These are phyloP conservation scores for Microplitis manilae DNA, from an alignment of 2,888 invertebrate species.

Conservation along the genomic window DNA sequence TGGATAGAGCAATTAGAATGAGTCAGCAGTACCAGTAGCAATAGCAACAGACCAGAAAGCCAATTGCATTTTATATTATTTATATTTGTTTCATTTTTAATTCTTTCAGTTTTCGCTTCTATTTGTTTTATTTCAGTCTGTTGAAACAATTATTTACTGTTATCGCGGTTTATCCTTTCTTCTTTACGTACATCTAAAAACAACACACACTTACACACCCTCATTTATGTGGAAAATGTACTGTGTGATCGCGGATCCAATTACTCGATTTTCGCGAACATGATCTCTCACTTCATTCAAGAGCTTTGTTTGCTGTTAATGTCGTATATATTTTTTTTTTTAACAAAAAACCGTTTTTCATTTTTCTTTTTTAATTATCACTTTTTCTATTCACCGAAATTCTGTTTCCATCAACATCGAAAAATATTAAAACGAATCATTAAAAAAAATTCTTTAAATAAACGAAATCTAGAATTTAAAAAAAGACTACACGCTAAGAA, in stretches of 20 bases:
- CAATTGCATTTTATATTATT: slow-evolving; percentile 2
- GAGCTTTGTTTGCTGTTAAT: neutral
- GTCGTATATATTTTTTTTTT: neutral
- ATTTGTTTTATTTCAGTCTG: neutral
- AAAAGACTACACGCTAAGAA: too few relatives aligned
- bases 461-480: too few relatives aligned
- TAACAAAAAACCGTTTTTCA: neutral
- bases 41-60: neutral
- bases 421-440: too few relatives aligned
- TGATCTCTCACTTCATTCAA: slow-evolving; percentile 1
- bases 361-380: neutral
- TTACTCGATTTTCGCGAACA: slow-evolving; percentile 15
- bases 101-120: neutral
- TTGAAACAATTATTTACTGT: neutral
- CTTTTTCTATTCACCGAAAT: neutral
- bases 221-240: slow-evolving; percentile 1
- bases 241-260: neutral
- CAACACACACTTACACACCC: neutral
- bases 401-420: neutral
- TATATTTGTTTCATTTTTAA: neutral
- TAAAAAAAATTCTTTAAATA: too few relatives aligned
- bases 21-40: neutral
- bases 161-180: neutral
- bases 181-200: slow-evolving; percentile 2
- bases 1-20: slow-evolving; percentile 4